Conservation (phyloP, 2,888 invertebrate genomes). For the Megamerina dolium region DNA sequence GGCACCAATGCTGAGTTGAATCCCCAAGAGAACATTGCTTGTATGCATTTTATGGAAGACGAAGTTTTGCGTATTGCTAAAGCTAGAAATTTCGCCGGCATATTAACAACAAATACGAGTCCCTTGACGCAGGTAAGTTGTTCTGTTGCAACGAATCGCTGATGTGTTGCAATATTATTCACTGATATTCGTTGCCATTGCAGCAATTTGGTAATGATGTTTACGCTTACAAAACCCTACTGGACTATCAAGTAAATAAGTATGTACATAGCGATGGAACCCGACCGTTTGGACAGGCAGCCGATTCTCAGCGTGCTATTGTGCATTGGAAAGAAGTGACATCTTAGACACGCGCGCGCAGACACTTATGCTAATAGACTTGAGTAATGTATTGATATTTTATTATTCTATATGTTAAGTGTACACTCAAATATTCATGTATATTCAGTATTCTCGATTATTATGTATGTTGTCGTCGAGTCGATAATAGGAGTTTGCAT, state of each 20-base stretch:
- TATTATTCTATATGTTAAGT: too few species aligned
- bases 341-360: too few species aligned
- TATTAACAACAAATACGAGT: slow-evolving; percentile 82
- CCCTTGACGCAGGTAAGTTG: slow-evolving; percentile 74
- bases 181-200: slow-evolving; percentile 22
- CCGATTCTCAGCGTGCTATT: slow-evolving; percentile 68
- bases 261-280: slow-evolving; percentile 67
- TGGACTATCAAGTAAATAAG: slow-evolving; percentile 75
- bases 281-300: slow-evolving; percentile 68
- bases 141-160: not conserved
- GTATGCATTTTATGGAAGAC: slow-evolving; percentile 73
- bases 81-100: slow-evolving; percentile 61
- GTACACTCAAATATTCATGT: too few species aligned
- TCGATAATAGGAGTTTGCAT: too few species aligned
- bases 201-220: slow-evolving; percentile 79
- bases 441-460: too few species aligned
- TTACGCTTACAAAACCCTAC: slow-evolving; percentile 68
- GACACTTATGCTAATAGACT: too few species aligned
- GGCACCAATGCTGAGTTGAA: slow-evolving; percentile 63
- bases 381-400: too few species aligned
- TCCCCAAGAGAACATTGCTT: slow-evolving; percentile 69
- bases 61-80: slow-evolving; percentile 65
- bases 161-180: not conserved
- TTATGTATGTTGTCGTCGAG: too few species aligned
- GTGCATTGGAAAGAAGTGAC: slow-evolving; percentile 67